Base-by-base conservation (phyloP, 2,797 vertebrate genomes). In the Epinephelus awoara region DNA sequence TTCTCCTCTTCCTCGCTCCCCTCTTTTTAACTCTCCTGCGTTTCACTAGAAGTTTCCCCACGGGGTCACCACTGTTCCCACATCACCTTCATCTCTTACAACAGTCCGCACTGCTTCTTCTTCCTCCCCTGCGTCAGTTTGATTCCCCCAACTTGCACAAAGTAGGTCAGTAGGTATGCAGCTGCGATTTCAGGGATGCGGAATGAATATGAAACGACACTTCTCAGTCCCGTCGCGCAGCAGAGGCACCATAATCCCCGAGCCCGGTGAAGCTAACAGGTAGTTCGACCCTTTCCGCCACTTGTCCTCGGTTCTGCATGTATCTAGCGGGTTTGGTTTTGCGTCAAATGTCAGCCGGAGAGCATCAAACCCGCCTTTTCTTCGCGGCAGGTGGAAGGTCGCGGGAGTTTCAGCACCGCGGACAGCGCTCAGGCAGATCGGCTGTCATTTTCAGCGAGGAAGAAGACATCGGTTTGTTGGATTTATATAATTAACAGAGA, bases 181-280 rank as follows among this genome's bases (percentile, higher is more conserved):
- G 70, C 67, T 47, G 72, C 55, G 9, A 15, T 65, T 64, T 59
- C 12, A 68, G 18, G 50, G 10, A 0, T 0, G 52, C 5, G 9
- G 49, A 17, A 27, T 25, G 17, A 13, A 56, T 3, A 19, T 6
- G 14, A 25, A 63, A 18, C 10, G 27, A 15, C n/a, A 10, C 64
- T 19, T 50, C 18, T 52, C 15, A 7, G 18, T 17, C 14, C 5
- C 57, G 2, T 42, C 61, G 59, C 65, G 69, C 71, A 14, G 61
- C 52, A 7, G 40, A 12, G 54, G 11, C 46, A 19, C 55, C 50
- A 46, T 38, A 21, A 18, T 44, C 67, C 71, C 18, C 67, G 67
- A 61, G 75, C 67, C 19, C 25, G 49, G 62, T 29, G 83, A 64
- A 42, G 88, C 91, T 58, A 93, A 93, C 92, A 92, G 89, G 92